Conservation (phyloP, 2,888 invertebrate genomes). For the Lasioglossum calceatum region DNA sequence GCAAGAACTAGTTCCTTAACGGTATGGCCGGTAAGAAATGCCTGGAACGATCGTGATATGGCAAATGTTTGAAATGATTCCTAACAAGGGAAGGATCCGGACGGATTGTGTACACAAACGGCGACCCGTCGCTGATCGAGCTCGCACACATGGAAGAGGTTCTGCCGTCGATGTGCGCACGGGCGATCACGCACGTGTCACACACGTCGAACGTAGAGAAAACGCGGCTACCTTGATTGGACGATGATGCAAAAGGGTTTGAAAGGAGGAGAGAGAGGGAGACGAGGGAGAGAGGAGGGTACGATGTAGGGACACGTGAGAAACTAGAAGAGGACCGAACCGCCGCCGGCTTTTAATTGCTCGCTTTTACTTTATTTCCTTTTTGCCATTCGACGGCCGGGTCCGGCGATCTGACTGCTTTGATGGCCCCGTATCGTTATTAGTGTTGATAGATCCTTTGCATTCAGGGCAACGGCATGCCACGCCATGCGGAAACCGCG, state of each 20-base stretch:
- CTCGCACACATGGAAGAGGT: neutral
- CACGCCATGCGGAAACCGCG: conserved; percentile 32
- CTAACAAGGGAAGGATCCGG: conserved; percentile 71
- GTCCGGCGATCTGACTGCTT: conserved; percentile 55
- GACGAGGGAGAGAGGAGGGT: neutral
- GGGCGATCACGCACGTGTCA: neutral
- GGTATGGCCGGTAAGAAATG: conserved; percentile 63
- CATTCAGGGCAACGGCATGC: conserved; percentile 23
- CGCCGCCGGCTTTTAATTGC: conserved; percentile 72
- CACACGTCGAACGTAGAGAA: neutral
- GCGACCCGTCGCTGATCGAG: conserved; percentile 17
- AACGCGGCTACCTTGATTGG: conserved; percentile 67
- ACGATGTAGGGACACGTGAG: neutral
- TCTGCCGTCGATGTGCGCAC: too few relatives aligned
- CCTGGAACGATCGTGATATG: conserved; percentile 69
- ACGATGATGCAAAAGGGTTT: conserved; percentile 68
- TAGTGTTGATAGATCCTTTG: conserved; percentile 59
- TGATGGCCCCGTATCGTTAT: conserved; percentile 69
- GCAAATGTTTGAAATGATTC: conserved; percentile 74
- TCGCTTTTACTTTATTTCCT: conserved; percentile 73
- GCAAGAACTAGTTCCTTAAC: too few relatives aligned
- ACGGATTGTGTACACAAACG: conserved; percentile 49
- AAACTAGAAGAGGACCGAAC: conserved; percentile 32
- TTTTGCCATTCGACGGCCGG: conserved; percentile 64
- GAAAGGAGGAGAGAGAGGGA: conserved; percentile 34